A percentile compares a stretch with the other conserved stretches of the same genome.
Evolutionary conservation across 2,888 invertebrate species (phyloP).

Genomic region (Strigamia crassipes): DNA sequence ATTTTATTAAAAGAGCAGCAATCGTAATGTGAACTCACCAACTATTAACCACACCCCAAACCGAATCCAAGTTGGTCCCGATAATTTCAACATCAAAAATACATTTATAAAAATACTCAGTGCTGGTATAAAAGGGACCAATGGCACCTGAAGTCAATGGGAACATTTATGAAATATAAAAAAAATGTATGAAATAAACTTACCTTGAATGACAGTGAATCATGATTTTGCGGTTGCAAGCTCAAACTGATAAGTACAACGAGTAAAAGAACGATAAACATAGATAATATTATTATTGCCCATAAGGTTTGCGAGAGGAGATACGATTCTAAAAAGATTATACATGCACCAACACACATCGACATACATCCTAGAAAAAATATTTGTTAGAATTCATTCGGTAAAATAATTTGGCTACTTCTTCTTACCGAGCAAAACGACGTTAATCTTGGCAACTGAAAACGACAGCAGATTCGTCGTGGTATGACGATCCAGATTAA

Average conservation of each 20-base stretch:
- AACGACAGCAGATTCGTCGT: background rate
- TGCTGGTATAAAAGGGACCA: constrained; percentile 80
- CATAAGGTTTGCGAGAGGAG: background rate
- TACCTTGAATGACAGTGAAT: constrained; percentile 23
- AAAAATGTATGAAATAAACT: constrained; percentile 41
- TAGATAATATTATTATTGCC: constrained; percentile 11
- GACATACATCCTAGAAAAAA: background rate
- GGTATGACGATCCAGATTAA: background rate
- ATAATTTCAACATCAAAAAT: constrained; percentile 81
- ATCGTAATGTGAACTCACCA: constrained; percentile 61
- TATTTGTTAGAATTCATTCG: background rate
- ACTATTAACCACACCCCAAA: constrained; percentile 78
- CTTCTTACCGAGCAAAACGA: background rate
- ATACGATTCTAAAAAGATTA: background rate
- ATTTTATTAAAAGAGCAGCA: background rate
- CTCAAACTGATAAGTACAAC: background rate
- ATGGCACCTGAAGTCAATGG: constrained; percentile 71
- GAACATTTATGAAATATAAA: constrained; percentile 57
- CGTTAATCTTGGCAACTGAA: background rate
- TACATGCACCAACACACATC: background rate
- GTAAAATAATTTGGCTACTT: background rate
- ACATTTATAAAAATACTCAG: constrained; percentile 81
- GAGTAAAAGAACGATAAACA: constrained; percentile 37
- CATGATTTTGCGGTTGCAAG: background rate
- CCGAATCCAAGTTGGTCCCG: constrained; percentile 78